A percentile compares a stretch with the other conserved stretches of the same genome.
Conservation (phyloP, 2,888 invertebrate genomes). For the Julus scanicus region DNA sequence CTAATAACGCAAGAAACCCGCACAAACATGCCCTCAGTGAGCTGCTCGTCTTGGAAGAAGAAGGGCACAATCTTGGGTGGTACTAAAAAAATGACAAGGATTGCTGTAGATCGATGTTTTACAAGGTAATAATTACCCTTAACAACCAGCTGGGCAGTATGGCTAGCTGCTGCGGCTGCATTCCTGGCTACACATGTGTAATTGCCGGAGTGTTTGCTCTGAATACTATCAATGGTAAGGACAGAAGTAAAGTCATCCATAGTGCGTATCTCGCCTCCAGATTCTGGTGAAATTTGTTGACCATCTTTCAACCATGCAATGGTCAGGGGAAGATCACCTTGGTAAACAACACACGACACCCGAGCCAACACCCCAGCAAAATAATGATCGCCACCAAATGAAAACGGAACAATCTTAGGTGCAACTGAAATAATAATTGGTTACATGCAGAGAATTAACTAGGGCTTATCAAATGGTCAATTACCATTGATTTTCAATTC, state of each 20-base stretch:
- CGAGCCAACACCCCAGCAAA: constrained; percentile 65
- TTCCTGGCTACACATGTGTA: constrained; percentile 66
- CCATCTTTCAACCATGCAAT: constrained; percentile 67
- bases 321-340: constrained; percentile 66
- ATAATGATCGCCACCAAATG: constrained; percentile 66
- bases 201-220: constrained; percentile 64
- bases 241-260: constrained; percentile 64
- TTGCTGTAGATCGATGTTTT: too few species aligned
- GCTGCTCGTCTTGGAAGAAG: constrained; percentile 59
- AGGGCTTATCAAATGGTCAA: constrained; percentile 60
- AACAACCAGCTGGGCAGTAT: constrained; percentile 64
- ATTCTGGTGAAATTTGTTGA: constrained; percentile 64
- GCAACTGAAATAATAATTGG: constrained; percentile 63
- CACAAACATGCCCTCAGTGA: constrained; percentile 59
- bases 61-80: constrained; percentile 61
- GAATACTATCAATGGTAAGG: constrained; percentile 64
- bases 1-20: constrained; percentile 60
- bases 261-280: constrained; percentile 62
- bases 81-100: constrained; percentile 52
- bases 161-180: constrained; percentile 63
- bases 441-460: background rate
- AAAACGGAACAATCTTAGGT: constrained; percentile 66
- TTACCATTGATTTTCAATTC: constrained; percentile 85
- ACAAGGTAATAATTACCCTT: constrained; percentile 61
- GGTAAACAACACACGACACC: constrained; percentile 66